Evolutionary conservation across 2,113 vertebrate species (phyloP).

Genomic region (Rhabdornis inornatus): DNA sequence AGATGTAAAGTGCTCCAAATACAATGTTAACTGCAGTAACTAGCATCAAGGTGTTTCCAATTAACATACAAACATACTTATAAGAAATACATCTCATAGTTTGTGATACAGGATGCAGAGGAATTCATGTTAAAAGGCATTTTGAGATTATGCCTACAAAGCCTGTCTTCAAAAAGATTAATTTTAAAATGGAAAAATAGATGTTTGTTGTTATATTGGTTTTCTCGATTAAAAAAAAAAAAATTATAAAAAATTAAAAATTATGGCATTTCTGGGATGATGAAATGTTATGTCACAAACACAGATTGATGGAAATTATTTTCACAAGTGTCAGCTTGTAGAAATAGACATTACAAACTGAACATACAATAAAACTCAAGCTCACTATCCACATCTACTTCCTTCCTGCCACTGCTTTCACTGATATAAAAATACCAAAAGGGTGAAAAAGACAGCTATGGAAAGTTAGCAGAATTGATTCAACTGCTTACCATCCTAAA

Average conservation of each 20-base stretch:
- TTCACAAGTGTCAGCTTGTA: background rate
- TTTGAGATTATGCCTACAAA: background rate
- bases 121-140: background rate
- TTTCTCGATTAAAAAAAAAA: background rate
- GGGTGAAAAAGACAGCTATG: background rate
- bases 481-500: background rate
- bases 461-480: background rate
- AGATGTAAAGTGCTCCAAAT: background rate
- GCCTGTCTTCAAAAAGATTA: background rate
- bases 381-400: rapidly evolving
- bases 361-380: background rate
- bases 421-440: background rate
- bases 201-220: background rate
- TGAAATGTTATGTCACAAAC: background rate
- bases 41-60: background rate
- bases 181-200: background rate
- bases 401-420: background rate
- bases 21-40: background rate
- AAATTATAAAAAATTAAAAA: background rate
- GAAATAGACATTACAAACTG: background rate
- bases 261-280: rapidly evolving
- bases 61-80: background rate
- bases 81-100: background rate
- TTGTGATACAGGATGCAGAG: background rate
- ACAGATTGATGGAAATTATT: background rate